These are phyloP conservation scores for Nymphicus hollandicus DNA, from an alignment of 2,113 vertebrate genomes.

Conservation along the genomic window DNA sequence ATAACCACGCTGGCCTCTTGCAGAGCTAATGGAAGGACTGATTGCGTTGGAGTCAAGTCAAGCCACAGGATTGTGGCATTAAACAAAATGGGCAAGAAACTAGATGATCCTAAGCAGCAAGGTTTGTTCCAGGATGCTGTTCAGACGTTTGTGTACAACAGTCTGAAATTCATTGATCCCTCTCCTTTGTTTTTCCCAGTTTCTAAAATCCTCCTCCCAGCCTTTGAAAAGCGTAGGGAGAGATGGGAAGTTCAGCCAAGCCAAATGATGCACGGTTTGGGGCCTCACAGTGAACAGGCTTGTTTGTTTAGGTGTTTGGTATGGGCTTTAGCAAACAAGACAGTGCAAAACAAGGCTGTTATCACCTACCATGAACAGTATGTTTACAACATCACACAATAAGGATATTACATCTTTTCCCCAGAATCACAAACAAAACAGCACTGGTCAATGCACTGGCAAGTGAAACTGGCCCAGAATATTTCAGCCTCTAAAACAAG, in stretches of 20 bases:
- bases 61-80: not conserved
- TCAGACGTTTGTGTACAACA: not conserved
- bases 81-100: not conserved
- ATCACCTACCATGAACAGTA: rapidly evolving
- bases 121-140: not conserved
- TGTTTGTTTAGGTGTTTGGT: not conserved
- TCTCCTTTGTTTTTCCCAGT: not conserved
- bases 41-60: not conserved
- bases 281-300: not conserved
- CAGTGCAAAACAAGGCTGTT: not conserved
- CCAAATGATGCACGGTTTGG: not conserved
- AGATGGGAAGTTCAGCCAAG: not conserved
- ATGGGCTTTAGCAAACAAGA: not conserved
- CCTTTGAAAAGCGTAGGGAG: not conserved
- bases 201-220: not conserved
- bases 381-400: not conserved
- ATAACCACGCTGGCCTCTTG: not conserved
- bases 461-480: not conserved
- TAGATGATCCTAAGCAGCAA: not conserved
- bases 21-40: not conserved
- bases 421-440: not conserved
- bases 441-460: not conserved
- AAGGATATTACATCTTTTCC: not conserved
- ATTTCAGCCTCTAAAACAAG: not conserved
- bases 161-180: not conserved